phyloP scores from a whole-genome alignment of 2,888 invertebrate genomes.

The Cephus pulcher region DNA sequence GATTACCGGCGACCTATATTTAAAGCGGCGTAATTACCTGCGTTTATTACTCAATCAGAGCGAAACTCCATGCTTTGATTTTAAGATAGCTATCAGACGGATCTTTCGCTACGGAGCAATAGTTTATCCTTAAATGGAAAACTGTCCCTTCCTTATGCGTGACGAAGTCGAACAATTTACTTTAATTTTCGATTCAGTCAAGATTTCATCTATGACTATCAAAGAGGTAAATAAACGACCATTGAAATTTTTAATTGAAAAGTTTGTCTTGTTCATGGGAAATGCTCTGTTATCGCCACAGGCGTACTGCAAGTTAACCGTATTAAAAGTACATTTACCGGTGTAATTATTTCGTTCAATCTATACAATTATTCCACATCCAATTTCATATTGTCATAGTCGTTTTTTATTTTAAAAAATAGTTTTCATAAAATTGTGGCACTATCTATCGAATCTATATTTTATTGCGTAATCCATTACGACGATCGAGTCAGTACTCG shows the following conservation, averaged over 20 bases:
- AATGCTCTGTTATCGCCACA: not conserved
- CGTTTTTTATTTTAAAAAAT: not conserved
- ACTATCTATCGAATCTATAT: not conserved
- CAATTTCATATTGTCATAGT: not conserved
- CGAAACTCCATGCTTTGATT: slow-evolving; percentile 3
- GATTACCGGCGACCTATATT: slow-evolving; percentile 21
- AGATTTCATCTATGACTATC: not conserved
- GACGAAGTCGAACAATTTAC: not conserved
- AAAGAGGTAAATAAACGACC: not conserved
- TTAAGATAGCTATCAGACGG: not conserved
- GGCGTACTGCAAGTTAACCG: not conserved
- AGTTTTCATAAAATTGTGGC: not conserved
- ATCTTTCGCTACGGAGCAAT: not conserved
- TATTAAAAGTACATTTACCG: not conserved
- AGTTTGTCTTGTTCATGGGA: not conserved
- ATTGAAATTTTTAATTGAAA: not conserved
- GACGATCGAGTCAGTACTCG: not conserved
- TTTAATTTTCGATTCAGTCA: not conserved
- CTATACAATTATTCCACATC: not conserved
- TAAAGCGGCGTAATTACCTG: slow-evolving; percentile 18
- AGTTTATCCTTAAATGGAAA: not conserved
- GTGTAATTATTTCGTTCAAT: not conserved
- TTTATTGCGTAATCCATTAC: not conserved
- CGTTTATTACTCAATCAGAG: slow-evolving; percentile 27
- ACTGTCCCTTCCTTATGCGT: not conserved